Base-by-base conservation (phyloP, 2,888 invertebrate species). In the Epinotia ramella region DNA sequence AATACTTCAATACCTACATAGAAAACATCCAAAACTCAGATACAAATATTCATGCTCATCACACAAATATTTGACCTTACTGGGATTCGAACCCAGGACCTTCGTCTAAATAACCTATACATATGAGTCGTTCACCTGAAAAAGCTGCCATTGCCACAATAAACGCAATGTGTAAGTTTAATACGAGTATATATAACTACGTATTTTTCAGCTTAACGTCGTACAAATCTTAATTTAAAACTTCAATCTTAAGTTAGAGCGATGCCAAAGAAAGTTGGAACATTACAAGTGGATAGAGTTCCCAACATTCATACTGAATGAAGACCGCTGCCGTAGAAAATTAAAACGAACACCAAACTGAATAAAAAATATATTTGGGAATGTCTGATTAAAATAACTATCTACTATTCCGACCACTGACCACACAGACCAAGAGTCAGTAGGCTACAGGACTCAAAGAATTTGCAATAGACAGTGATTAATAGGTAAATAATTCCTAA, bases 361-460 rank as follows among this genome's bases (percentile, higher is more conserved):
- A 82, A 84, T 86, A 87, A 89, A 90, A 92, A 91, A 88, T 84
- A 85, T 83, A 84, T 86, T 87, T 83, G 85, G 90, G 91, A 93
- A 93, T 92, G 88, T 88, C 90, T 90, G 92, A 92, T 93, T 91
- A 91, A 91, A 91, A 90, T 88, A 87, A 88, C 84, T 86, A 40
- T 40, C 40, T 40, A 88, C 86, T 85, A 78, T 79, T 79, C 79
- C 80, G 81, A 85, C 56, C 67, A 72, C 57, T 56, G 44, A 11
- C 56, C 11, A n/a, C n/a, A 16, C 1, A 18, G 57, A 62, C 28
- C 46, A 66, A 62, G 53, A 28, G 12, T 67, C 62, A 72, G 72
- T 33, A 72, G 62, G 60, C 3, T 57, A 44, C 5, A 53, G 53
- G 7, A 3, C 11, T 11, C 57, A 57, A 57, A 57, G 11, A 57